Evolutionary conservation across 1,140 invertebrate genomes (phyloP), one percentile per base, ranked within the genome.

Genomic region (Cyclargus thomasi): DNA sequence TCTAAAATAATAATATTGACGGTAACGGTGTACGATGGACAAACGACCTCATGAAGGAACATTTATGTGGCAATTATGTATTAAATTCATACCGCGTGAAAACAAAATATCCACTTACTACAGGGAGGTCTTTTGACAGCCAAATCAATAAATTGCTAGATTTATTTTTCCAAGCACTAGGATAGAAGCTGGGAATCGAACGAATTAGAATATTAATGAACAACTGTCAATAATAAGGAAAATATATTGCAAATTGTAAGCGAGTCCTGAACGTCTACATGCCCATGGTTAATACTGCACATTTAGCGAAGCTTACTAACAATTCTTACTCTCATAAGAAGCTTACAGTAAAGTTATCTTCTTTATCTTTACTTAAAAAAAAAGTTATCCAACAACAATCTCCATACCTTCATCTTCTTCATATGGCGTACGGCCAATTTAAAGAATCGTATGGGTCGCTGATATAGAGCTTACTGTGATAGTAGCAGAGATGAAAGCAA

Each of bases 151-250:
- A 59, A 59, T 7, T 59, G 6, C 8, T 17, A 59, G 55, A 59
- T 22, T 59, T 59, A 59, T 59, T 10, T 8, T 4, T 20, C 7
- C 18, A 1, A 10, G 6, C 55, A 59, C 20, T 18, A 7, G 55
- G 55, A 20, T 20, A 59, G 18, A 20, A 59, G 55, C 17, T 20
- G 55, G 10, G 55, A 59, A 59, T 22, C 18, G 55, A 11, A 7
- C 20, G 55, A 59, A 59, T 59, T 59, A 59, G 18, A 59, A 59
- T 59, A 59, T 59, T 59, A 59, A 59, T 59, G 18, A 59, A 18
- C 55, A 20, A 2, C 55, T 20, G 55, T 10, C 55, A 11, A 11
- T 59, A 20, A 17, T 55, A 21, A 20, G 18, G 17, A 20, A 20
- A 59, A 22, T 21, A 20, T 59, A 59, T 59, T 59, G 55, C 55